Evolutionary conservation across 23 tunicate genomes (phyloP), one percentile per base, ranked within the genome.

Genomic region (Styela clava): DNA sequence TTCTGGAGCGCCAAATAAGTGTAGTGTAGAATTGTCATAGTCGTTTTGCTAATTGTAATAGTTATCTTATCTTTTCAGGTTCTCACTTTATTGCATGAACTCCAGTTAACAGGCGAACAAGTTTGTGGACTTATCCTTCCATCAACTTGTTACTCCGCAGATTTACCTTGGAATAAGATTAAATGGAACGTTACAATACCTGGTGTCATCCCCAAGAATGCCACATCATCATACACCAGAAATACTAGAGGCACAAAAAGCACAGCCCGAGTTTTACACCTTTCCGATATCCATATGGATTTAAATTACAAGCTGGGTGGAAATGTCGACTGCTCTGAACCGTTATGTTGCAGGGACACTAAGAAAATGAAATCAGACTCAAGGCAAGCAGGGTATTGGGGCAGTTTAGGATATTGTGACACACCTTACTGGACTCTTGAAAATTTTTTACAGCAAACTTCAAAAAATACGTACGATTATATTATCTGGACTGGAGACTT

Each of bases 401-500:
- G 98, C n/a, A 82, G 78, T 24, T 24, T 61, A 37, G 98, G 85
- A 1, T 73, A 73, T 68, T 94, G 98, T 63, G 98, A 94, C 78
- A 73, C 73, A 19, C 98, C 98, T 35, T 94, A 82, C 36, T 80
- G 95, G 88, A 89, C 95, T 3, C 69, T 89, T 0, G 98, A 85
- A 24, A 76, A 83, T 37, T 68, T 93, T 34, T 64, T 93, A 2
- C 63, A 74, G 52, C 79, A 74, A 52, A 82, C 69, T 35, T 80
- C 93, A 0, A 81, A 88, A 33, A 32, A 88, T 19, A 68, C 74
- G 67, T 88, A 64, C 87, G 98, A 93, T 72, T 93, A 93, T 52
- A 85, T 93, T n/a, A 24, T 93, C n/a, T 93, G 98, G 98, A 93
- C 98, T 16, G 98, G 98, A 52, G 98, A 93, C 63, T 56, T 93